Evolutionary conservation across 2,113 vertebrate genomes (phyloP).

Genomic region (Dasyprocta punctata): DNA sequence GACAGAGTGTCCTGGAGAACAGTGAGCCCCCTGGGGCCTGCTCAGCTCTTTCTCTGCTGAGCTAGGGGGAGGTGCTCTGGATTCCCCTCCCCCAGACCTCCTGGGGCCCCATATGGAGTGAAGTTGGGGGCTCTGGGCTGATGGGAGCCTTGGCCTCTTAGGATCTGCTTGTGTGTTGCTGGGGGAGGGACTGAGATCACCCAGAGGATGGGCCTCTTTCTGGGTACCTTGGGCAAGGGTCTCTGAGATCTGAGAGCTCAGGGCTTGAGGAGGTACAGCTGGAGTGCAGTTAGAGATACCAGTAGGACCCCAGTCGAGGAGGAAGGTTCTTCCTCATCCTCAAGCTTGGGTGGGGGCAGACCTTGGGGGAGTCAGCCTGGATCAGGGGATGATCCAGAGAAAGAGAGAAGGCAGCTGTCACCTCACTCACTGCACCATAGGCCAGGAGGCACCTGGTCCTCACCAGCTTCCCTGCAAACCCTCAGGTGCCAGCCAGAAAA

Average conservation of each 20-base stretch:
- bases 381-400: not conserved
- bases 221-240: not conserved
- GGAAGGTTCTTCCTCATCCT: not conserved
- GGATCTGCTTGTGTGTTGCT: constrained; percentile 29
- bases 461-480: not conserved
- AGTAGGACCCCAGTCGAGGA: not conserved
- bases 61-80: not conserved
- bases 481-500: not conserved
- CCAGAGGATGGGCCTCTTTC: not conserved
- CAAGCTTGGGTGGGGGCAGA: not conserved
- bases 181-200: not conserved
- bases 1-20: not conserved
- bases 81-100: constrained; percentile 26
- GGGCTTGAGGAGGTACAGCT: not conserved
- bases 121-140: constrained; percentile 37
- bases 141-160: not conserved
- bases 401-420: not conserved
- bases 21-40: constrained; percentile 52
- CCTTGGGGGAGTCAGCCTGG: not conserved
- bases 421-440: constrained; percentile 7
- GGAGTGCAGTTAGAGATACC: not conserved
- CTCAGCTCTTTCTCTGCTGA: not conserved
- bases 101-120: constrained; percentile 29
- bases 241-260: not conserved
- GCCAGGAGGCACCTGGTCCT: constrained; percentile 30